Conservation (phyloP, 2,888 invertebrate genomes). For the Eilema griseolum region DNA sequence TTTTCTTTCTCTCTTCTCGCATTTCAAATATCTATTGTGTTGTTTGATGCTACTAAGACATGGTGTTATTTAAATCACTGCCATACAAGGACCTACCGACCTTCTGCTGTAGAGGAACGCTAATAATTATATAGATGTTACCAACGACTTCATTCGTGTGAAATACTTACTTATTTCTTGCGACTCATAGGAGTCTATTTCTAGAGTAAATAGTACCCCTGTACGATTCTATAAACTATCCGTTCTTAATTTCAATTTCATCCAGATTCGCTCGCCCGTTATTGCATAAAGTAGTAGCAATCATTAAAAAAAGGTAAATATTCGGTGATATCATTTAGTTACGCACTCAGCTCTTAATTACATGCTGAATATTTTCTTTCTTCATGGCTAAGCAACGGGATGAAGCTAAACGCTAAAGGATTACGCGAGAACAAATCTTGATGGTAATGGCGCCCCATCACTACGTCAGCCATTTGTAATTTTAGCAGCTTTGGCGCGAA, state of each 20-base stretch:
- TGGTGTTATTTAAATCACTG: too few relatives aligned
- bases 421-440: slow-evolving; percentile 32
- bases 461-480: slow-evolving; percentile 42
- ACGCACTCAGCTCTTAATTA: background rate
- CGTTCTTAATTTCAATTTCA: background rate
- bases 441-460: slow-evolving; percentile 35
- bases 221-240: background rate
- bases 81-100: too few relatives aligned
- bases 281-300: too few relatives aligned
- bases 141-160: too few relatives aligned
- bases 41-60: too few relatives aligned
- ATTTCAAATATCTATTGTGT: too few relatives aligned
- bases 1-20: too few relatives aligned
- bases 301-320: background rate
- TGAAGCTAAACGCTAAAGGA: slow-evolving; percentile 32
- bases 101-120: too few relatives aligned
- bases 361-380: background rate
- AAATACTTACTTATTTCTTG: too few relatives aligned
- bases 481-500: slow-evolving; percentile 36
- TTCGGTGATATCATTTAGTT: background rate
- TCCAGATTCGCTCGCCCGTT: background rate
- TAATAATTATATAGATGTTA: too few relatives aligned
- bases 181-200: too few relatives aligned
- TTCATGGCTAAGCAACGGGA: slow-evolving; percentile 9
- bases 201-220: background rate